Evolutionary conservation across 2,797 vertebrate genomes (phyloP), one percentile per base, ranked within the genome.

Genomic region (Spinibarbus caldwelli): DNA sequence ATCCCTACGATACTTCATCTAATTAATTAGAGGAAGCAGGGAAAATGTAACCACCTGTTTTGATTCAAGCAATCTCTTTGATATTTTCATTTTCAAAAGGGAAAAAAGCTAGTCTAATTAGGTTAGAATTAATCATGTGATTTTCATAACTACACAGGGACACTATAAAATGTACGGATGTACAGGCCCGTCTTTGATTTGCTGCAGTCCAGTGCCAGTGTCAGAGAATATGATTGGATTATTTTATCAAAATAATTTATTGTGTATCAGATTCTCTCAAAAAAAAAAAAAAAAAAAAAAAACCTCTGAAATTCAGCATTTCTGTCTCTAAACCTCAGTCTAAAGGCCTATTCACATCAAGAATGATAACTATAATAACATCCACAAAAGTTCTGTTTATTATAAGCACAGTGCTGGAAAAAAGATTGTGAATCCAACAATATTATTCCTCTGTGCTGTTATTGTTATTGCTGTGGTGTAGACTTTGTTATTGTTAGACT

Each of bases 21-120:
- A 91, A 94, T 93, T 94, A 93, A 95, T 93, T 92, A 87, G 88
- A 91, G 91, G 92, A 91, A 83, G 21, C 90, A 77, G 62, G 89
- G 88, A 93, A 93, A 66, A 92, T 90, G 90, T 92, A 92, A 88
- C 91, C 93, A 93, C 93, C 93, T 94, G 94, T 93, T 95, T 87
- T 93, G 89, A 91, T 92, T 95, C 88, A 92, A 92, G 90, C 80
- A 95, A 93, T 94, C 94, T 94, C 94, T 95, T 95, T 95, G 93
- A 95, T 94, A 91, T 92, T 91, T 92, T 90, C 72, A 90, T 91
- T 93, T 94, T 91, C 87, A 91, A 90, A 93, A 92, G 86, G 90
- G 86, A 88, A 92, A 41, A 90, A 87, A 88, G 82, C 84, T 41
- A 23, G 87, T 67, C 85, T 92, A 93, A 93, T 92, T 91, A 91